A percentile compares a stretch with the other conserved stretches of the same genome.
Evolutionary conservation across 2,888 invertebrate genomes (phyloP).

Genomic region (Diplolepis rosae): DNA sequence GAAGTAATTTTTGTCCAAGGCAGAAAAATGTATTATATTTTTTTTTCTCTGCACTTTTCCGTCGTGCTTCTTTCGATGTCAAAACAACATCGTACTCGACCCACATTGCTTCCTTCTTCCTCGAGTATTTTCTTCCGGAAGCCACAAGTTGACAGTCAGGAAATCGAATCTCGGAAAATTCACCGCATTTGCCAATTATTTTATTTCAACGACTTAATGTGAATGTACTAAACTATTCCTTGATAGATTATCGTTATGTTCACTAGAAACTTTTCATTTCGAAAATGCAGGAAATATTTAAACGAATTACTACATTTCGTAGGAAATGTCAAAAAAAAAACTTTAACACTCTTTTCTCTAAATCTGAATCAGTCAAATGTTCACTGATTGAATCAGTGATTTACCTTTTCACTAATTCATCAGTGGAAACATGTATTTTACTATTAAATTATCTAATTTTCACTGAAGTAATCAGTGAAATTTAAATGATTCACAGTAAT

Average conservation of each 20-base stretch:
- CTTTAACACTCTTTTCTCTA: too few relatives aligned
- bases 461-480: too few relatives aligned
- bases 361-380: too few relatives aligned
- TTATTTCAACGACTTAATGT: background rate
- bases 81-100: background rate
- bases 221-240: background rate
- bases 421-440: too few relatives aligned
- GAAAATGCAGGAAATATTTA: too few relatives aligned
- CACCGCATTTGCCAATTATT: background rate
- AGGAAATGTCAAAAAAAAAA: too few relatives aligned
- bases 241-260: background rate
- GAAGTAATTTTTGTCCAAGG: background rate
- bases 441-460: too few relatives aligned
- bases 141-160: background rate
- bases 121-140: slow-evolving; percentile 12
- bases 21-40: background rate
- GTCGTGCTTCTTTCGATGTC: background rate
- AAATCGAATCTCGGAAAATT: background rate
- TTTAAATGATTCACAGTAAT: too few relatives aligned
- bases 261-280: too few relatives aligned
- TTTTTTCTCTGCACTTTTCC: background rate
- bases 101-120: slow-evolving; percentile 1
- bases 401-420: too few relatives aligned
- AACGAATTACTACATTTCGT: too few relatives aligned
- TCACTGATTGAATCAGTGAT: too few relatives aligned